Base-by-base conservation (phyloP, 2,888 invertebrate genomes). In the Machimus atricapillus region DNA sequence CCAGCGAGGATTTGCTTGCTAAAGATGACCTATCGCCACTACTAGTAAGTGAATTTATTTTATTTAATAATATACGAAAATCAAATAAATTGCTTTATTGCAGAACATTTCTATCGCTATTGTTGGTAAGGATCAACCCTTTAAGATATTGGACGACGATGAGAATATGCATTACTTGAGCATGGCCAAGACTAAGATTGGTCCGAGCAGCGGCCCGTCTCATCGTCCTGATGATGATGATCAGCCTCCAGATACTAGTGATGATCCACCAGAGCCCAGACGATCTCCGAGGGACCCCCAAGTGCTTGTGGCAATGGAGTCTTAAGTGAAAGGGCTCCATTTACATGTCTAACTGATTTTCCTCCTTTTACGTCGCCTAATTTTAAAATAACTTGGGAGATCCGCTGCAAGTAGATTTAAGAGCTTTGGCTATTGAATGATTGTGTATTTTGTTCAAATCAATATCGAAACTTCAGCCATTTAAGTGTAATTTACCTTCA, bases 1-100 rank as follows among this genome's bases (percentile, higher is more conserved):
- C 99, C 0, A 98, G 98, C 91, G 99, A 99, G 93, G 98, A 98
- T 92, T 94, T 99, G 31, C 97, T 96, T 86, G 88, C 89, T 58
- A 91, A 91, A 82, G 92, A 91, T 46, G 90, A 90, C 23, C 87
- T 90, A 12, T 89, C 90, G 23, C 89, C 91, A 14, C 89, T 91
- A 56, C 89, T 91, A 90, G 91, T 91, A 90, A 88, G 88, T n/a
- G 23, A 76, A 87, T 46, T 23, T 23, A 40, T 12, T 58, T 31
- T 23, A 8, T 12, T 12, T 40, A 40, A 40, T 56, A 23, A 5
- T 19, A 19, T 23, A 27, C 6, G 40, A 43, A 7, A 23, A 40
- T 12, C 14, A 23, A 23, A 19, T 37, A 46, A 23, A 78, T 12
- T 1, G 1, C 9, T 27, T 9, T 8, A 56, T 81, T 81, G 27